Conservation (phyloP, 2,888 invertebrate genomes). For the Ichneumoninae sp. region DNA sequence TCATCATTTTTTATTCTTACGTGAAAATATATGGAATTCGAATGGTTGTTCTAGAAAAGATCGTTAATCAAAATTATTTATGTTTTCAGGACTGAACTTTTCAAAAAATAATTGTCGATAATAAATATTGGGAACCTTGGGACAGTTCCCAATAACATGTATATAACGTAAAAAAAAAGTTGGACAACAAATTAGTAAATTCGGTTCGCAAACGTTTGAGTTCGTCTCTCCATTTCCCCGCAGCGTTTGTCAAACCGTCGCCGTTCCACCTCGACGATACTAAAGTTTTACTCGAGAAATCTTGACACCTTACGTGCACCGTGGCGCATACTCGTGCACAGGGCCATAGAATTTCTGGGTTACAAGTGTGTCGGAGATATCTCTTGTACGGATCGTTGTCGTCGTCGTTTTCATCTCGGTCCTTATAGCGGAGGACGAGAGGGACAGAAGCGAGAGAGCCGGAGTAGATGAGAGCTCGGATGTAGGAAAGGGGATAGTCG, state of each 20-base stretch:
- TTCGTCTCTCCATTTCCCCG: neutral
- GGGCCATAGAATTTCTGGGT: conserved; percentile 69
- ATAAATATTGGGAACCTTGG: neutral
- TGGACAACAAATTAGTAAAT: neutral
- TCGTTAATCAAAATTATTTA: no score
- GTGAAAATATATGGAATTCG: neutral
- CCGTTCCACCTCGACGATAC: neutral
- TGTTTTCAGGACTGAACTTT: no score
- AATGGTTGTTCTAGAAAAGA: neutral
- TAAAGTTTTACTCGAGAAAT: conserved; percentile 22
- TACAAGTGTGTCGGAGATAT: conserved; percentile 40
- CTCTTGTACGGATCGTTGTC: conserved; percentile 24
- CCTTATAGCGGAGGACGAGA: neutral
- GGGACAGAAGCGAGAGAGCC: neutral
- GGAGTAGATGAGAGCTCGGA: conserved; percentile 20
- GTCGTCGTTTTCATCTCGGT: conserved; percentile 2
- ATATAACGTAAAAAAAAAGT: neutral
- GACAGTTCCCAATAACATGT: neutral
- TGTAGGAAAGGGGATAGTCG: conserved; percentile 19
- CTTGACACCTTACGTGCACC: conserved; percentile 65
- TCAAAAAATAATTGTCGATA: neutral
- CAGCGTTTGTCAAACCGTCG: neutral
- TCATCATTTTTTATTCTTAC: neutral
- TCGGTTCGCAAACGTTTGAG: neutral
- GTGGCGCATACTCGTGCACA: conserved; percentile 66